A percentile compares a stretch with the other conserved stretches of the same genome.
Evolutionary conservation across 2,113 vertebrate genomes (phyloP).

Genomic region (Apaloderma vittatum): DNA sequence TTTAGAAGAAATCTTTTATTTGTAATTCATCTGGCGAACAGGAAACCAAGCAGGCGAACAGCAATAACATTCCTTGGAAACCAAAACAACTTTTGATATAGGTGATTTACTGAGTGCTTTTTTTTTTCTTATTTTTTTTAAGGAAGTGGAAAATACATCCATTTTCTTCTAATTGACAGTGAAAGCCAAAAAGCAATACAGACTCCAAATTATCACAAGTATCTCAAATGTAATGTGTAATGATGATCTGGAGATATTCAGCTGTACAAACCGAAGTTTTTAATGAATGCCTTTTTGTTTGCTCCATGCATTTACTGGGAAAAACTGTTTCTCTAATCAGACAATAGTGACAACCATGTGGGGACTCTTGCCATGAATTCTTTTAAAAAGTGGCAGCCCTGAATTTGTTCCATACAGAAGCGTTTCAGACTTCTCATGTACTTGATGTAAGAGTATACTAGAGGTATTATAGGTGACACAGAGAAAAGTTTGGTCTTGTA

Average conservation of each 20-base stretch:
- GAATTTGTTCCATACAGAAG: neutral
- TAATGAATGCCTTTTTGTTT: neutral
- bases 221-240: neutral
- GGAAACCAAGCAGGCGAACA: neutral
- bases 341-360: neutral
- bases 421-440: neutral
- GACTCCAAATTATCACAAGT: neutral
- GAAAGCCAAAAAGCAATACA: neutral
- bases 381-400: neutral
- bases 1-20: neutral
- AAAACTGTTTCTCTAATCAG: neutral
- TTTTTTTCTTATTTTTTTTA: neutral
- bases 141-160: neutral
- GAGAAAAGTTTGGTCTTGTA: neutral
- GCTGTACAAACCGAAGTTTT: neutral
- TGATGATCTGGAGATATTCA: neutral
- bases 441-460: neutral
- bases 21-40: neutral
- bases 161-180: neutral
- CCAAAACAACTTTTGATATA: neutral
- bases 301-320: neutral
- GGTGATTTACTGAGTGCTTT: neutral
- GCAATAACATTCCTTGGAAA: neutral
- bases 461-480: neutral
- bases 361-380: neutral